Base-by-base conservation (phyloP, 2,113 vertebrate genomes). In the Psilopsiagon aymara region DNA sequence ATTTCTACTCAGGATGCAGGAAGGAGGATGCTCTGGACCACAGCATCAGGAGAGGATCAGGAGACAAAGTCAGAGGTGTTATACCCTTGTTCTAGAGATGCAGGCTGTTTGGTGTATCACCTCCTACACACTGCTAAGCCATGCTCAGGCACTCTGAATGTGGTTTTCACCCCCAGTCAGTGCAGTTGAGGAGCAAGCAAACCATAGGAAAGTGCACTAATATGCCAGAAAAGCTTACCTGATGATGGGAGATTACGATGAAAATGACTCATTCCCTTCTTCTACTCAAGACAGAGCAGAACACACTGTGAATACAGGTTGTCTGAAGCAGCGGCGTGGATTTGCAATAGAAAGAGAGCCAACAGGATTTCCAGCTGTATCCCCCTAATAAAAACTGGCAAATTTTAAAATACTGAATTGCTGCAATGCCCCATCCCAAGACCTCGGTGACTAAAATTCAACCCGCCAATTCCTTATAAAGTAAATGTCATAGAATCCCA, bases 351-450 rank as follows among this genome's bases (percentile, higher is more conserved):
- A 13, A 78, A 67, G 66, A 7, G 2, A 75, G 10, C 16, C 57
- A 80, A 28, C 3, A 66, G 67, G 17, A 29, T 41, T 86, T 77
- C n/a, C 37, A 78, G 23, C 29, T 47, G 7, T 59, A 39, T 25
- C 13, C 4, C 3, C 4, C 5, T 23, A 3, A 7, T 21, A 41
- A 74, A 20, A 27, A 51, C 9, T 47, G 25, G 4, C 13, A 70
- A 37, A 52, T 41, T 82, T 92, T 25, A 41, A 70, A 83, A 49
- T 31, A 64, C 7, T 37, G 47, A 75, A 33, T 31, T 71, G 37
- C 33, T 75, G 47, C 7, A 27, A 70, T 46, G 37, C 6, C 21
- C 29, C 0, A 0, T 37, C 27, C 20, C 14, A 69, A 91, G 49
- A 49, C 27, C 39, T 75, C 35, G 20, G 35, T 59, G 24, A 52